A percentile compares a stretch with the other conserved stretches of the same genome.
Evolutionary conservation across 2,888 invertebrate species (phyloP).

Genomic region (Drepanosiphum platanoidis): DNA sequence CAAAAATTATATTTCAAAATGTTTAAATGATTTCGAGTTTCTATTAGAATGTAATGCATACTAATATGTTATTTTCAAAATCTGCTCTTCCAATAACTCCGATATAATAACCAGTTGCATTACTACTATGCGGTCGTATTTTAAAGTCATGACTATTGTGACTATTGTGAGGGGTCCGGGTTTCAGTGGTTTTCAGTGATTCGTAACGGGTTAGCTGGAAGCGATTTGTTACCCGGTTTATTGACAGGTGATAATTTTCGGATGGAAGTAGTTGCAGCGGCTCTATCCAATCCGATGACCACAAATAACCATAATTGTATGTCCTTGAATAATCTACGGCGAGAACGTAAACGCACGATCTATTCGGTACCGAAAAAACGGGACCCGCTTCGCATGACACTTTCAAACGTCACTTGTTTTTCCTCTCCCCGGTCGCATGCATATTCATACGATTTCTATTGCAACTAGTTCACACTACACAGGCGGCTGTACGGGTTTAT

Average conservation of each 20-base stretch:
- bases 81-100: not conserved
- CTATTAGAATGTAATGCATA: not conserved
- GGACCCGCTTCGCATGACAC: constrained; percentile 8
- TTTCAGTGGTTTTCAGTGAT: constrained; percentile 15
- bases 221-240: constrained; percentile 14
- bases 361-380: not conserved
- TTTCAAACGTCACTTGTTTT: constrained; percentile 8
- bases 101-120: not conserved
- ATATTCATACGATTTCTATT: not conserved
- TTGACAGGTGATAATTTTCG: constrained; percentile 14
- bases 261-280: not conserved
- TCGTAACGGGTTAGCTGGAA: constrained; percentile 26
- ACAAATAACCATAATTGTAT: not conserved
- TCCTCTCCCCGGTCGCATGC: not conserved
- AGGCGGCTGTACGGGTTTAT: too few relatives aligned
- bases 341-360: not conserved
- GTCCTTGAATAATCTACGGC: constrained; percentile 17
- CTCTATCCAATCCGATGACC: not conserved
- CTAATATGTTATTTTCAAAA: not conserved
- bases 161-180: not conserved
- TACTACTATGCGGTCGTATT: not conserved
- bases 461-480: too few relatives aligned
- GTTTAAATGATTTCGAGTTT: too few relatives aligned
- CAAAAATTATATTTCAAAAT: not conserved
- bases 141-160: not conserved